Conservation (phyloP, 1,140 invertebrate genomes). For the Nephotettix cincticeps region DNA sequence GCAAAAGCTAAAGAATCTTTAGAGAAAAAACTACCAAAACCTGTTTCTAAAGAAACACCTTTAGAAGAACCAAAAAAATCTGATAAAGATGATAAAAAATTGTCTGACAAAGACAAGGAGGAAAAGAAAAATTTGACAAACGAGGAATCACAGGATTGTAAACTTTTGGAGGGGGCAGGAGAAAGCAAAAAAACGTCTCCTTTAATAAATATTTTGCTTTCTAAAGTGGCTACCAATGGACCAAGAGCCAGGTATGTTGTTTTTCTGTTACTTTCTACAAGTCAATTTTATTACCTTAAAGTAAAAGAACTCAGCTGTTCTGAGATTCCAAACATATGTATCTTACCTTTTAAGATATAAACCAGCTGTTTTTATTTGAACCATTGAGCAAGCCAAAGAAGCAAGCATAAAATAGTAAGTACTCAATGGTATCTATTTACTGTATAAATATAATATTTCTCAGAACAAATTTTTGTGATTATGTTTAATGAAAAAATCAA, state of each 20-base stretch:
- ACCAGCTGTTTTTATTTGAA: no score
- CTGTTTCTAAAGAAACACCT: neutral
- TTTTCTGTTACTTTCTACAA: no score
- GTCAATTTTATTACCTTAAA: no score
- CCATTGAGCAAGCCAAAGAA: no score
- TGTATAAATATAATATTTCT: no score
- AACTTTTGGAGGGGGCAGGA: neutral
- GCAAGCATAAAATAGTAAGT: no score
- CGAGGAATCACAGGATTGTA: neutral
- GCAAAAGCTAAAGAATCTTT: slow-evolving; percentile 42
- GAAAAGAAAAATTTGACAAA: neutral
- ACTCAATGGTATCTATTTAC: no score
- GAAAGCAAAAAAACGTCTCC: neutral
- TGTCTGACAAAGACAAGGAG: neutral
- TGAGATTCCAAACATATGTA: no score
- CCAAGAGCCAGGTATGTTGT: neutral
- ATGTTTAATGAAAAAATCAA: no score
- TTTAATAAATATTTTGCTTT: neutral
- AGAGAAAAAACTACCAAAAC: slow-evolving; percentile 34
- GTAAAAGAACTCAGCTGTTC: no score
- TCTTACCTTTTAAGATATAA: no score
- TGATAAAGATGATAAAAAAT: neutral
- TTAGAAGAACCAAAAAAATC: neutral
- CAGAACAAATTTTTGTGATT: no score
- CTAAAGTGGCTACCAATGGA: neutral